Conservation (phyloP, 2,888 invertebrate genomes). For the Drosophila differens region DNA sequence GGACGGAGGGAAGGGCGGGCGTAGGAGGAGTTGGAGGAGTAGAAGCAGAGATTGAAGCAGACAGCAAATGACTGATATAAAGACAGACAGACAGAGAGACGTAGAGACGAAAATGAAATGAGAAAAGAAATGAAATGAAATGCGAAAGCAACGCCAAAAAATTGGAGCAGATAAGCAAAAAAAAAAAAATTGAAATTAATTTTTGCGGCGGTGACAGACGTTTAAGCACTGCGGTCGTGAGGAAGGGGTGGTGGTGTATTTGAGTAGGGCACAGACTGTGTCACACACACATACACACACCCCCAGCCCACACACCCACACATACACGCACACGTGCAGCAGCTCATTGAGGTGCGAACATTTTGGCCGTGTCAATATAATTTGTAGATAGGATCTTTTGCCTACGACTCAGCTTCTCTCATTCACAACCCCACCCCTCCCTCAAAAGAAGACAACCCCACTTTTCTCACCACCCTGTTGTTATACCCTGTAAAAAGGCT, state of each 20-base stretch:
- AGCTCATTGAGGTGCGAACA: slow-evolving; percentile 50
- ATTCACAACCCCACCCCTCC: not conserved
- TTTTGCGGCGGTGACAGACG: slow-evolving; percentile 63
- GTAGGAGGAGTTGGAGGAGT: not conserved
- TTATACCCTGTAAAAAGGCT: not conserved
- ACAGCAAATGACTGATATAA: slow-evolving; percentile 38
- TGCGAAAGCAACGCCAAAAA: slow-evolving; percentile 51
- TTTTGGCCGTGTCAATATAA: slow-evolving; percentile 71
- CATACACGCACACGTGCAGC: slow-evolving; percentile 5
- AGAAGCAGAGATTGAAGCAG: slow-evolving; percentile 1
- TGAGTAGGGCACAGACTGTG: slow-evolving; percentile 31
- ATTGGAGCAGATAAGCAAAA: slow-evolving; percentile 38
- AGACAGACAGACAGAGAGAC: slow-evolving; percentile 10
- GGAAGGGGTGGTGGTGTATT: not conserved
- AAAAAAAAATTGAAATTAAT: slow-evolving; percentile 73
- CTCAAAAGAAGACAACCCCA: not conserved
- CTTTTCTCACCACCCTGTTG: slow-evolving; percentile 5
- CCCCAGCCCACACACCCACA: not conserved
- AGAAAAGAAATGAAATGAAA: slow-evolving; percentile 58
- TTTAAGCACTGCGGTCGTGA: slow-evolving; percentile 7
- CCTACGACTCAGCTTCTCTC: slow-evolving; percentile 6
- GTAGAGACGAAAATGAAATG: slow-evolving; percentile 55
- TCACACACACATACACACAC: slow-evolving; percentile 13
- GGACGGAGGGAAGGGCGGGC: too few relatives aligned
- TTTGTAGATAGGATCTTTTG: slow-evolving; percentile 66